Conservation (phyloP, 2,797 vertebrate genomes). For the Ptychobarbus kaznakovi region DNA sequence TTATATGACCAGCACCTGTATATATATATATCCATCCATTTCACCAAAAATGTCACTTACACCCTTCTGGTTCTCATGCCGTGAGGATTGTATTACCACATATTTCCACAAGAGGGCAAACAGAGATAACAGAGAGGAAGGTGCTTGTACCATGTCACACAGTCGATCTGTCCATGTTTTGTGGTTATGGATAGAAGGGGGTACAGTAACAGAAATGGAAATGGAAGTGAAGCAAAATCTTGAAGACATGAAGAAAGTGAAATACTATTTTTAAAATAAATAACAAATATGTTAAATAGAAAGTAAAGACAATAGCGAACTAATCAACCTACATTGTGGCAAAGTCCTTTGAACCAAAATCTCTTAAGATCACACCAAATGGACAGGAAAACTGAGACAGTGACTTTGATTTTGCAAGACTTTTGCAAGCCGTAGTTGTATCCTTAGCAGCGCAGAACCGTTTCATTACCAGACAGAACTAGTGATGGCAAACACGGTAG, state of each 20-base stretch:
- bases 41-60: too few species aligned
- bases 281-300: not conserved
- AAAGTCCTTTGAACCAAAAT: not conserved
- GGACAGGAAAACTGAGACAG: too few species aligned
- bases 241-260: not conserved
- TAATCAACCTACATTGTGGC: not conserved
- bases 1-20: too few species aligned
- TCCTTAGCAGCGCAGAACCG: not conserved
- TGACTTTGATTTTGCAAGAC: too few species aligned
- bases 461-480: not conserved
- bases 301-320: not conserved
- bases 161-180: not conserved
- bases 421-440: too few species aligned
- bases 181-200: not conserved
- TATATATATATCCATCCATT: too few species aligned
- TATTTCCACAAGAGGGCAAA: conserved; percentile 1
- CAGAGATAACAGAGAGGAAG: not conserved
- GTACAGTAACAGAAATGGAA: not conserved
- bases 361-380: too few species aligned
- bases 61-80: not conserved
- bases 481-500: not conserved
- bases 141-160: not conserved
- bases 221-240: not conserved
- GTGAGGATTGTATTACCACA: not conserved
- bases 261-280: too few species aligned